Evolutionary conservation across 2,113 vertebrate species (phyloP), one percentile per base, ranked within the genome.

Genomic region (Odocoileus hemionus): DNA sequence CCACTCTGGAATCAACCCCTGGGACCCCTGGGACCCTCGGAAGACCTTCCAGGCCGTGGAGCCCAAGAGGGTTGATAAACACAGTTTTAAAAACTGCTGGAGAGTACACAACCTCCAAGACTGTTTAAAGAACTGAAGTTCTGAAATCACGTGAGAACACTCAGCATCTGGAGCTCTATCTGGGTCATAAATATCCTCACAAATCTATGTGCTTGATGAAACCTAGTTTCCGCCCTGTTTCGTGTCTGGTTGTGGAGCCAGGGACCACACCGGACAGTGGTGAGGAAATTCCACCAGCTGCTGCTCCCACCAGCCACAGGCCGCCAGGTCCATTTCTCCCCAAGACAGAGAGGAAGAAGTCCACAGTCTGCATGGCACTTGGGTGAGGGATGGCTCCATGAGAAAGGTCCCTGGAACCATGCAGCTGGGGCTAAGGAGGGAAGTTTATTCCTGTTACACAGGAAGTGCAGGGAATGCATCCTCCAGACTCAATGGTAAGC

Each of bases 241-340:
- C 10, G 0, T 55, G 88, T 90, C 95, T 97, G 61, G 28, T 13
- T 19, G 10, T 8, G 64, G 80, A 91, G 33, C 52, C 86, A 3
- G 2, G 0, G n/a, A 50, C 57, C 6, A 43, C 14, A 0, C 5
- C 19, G 1, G 1, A 33, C 26, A 11, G 12, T 0, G 0, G 45
- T 26, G 33, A 47, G 70, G 80, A 30, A 5, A 1, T 14, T 9
- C 33, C 1, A 54, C 60, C 95, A 84, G 89, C 43, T 7, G 30
- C 52, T 36, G 47, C 39, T 28, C 45, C 64, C 7, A 0, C 16
- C 9, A 43, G 76, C 17, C n/a, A 0, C 0, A 8, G 57, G 28
- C 33, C 4, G 0, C 60, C 87, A 1, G 45, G 30, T 57, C 3
- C 7, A 0, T 0, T 4, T 12, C 86, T 39, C 57, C 61, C 55